These are phyloP conservation scores for Ginglymostoma cirratum DNA, from an alignment of 2,113 vertebrate species.

Conservation along the genomic window DNA sequence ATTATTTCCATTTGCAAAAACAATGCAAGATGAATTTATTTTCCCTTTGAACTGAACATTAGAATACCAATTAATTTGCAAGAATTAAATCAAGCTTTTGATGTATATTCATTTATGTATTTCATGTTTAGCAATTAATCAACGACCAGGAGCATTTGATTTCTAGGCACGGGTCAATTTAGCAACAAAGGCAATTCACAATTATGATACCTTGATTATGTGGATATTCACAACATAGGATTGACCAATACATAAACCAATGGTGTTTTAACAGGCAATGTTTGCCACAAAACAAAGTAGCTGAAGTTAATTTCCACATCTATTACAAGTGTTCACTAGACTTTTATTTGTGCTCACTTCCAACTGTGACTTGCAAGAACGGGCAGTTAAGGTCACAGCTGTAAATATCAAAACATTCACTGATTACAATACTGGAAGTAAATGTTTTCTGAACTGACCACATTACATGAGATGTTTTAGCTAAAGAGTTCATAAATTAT, in stretches of 20 bases:
- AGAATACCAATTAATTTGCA: neutral
- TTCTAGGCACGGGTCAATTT: neutral
- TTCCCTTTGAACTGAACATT: neutral
- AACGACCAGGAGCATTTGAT: neutral
- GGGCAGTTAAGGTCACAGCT: neutral
- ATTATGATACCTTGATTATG: neutral
- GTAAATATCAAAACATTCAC: neutral
- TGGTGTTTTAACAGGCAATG: neutral
- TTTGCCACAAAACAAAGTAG: neutral
- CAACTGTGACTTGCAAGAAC: neutral
- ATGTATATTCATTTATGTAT: neutral
- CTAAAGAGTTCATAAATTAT: neutral
- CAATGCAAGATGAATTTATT: neutral
- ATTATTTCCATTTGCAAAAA: neutral
- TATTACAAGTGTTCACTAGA: neutral
- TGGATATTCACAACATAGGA: neutral
- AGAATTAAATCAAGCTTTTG: neutral
- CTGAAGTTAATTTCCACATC: neutral
- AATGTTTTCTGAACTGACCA: neutral
- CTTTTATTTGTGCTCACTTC: neutral
- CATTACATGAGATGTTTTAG: neutral
- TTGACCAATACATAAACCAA: neutral
- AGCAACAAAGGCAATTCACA: neutral
- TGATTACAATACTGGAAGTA: neutral
- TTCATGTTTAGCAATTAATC: neutral